Evolutionary conservation across 2,797 vertebrate genomes (phyloP).

Genomic region (Cephalopachus bancanus): DNA sequence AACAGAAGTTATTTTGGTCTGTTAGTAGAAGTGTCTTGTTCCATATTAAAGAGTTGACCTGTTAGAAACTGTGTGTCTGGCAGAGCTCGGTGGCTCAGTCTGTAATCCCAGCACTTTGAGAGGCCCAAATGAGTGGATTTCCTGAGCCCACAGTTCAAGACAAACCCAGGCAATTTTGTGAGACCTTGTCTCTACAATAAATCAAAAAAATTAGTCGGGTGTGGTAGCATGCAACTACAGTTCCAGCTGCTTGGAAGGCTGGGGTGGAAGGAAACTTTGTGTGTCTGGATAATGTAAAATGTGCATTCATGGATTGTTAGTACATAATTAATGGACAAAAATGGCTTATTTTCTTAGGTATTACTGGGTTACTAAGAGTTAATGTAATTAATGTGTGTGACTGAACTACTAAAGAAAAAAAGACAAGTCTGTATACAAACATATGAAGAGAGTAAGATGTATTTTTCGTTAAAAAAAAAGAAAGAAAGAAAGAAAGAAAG

Average conservation of each 20-base stretch:
- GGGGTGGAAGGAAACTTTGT: not conserved
- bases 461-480: not conserved
- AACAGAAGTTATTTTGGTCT: not conserved
- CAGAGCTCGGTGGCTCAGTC: too few species aligned
- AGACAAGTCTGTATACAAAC: not conserved
- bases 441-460: not conserved
- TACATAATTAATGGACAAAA: not conserved
- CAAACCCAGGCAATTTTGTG: too few species aligned
- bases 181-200: too few species aligned
- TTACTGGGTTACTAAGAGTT: not conserved
- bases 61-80: not conserved
- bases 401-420: not conserved
- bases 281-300: not conserved
- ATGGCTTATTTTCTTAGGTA: not conserved
- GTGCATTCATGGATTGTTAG: not conserved
- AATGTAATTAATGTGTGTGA: not conserved
- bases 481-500: not conserved
- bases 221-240: too few species aligned
- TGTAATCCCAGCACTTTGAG: too few species aligned
- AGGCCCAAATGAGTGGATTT: too few species aligned
- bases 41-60: not conserved
- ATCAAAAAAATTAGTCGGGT: too few species aligned
- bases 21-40: not conserved
- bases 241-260: too few species aligned
- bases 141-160: too few species aligned